A percentile compares a stretch with the other conserved stretches of the same genome.
Evolutionary conservation across 1,140 invertebrate genomes (phyloP).

Genomic region (Heliconius hewitsoni): DNA sequence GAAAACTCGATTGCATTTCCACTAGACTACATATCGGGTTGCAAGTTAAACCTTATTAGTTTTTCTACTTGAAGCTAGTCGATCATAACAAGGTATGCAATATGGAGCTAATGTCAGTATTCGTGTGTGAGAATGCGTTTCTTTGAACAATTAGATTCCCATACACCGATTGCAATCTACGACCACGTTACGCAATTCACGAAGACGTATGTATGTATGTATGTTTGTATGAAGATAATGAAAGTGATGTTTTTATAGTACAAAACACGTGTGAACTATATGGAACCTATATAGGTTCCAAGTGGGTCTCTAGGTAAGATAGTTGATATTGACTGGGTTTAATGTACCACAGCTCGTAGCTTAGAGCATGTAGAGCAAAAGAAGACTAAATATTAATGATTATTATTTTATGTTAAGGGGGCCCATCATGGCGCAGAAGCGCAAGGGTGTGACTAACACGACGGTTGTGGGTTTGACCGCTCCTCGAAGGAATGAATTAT

Average conservation of each 20-base stretch:
- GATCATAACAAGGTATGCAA: conserved; percentile 58
- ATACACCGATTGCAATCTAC: conserved; percentile 74
- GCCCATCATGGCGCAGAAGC: too few relatives aligned
- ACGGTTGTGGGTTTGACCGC: too few relatives aligned
- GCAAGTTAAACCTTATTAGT: conserved; percentile 40
- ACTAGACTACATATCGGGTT: background rate
- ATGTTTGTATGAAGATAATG: conserved; percentile 51
- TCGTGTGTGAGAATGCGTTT: conserved; percentile 73
- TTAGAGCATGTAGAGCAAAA: background rate
- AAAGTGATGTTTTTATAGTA: conserved; percentile 65
- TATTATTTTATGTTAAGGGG: background rate
- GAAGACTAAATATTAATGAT: background rate
- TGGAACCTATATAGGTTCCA: conserved; percentile 46
- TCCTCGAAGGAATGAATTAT: too few relatives aligned
- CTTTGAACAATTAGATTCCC: conserved; percentile 70
- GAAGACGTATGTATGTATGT: conserved; percentile 64
- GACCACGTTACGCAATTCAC: conserved; percentile 59
- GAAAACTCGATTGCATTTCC: background rate
- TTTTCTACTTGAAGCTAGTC: conserved; percentile 52
- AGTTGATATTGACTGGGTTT: conserved; percentile 20
- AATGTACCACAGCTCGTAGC: background rate
- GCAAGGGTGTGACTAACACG: too few relatives aligned
- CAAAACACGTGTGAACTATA: conserved; percentile 67
- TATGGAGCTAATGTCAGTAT: conserved; percentile 62
- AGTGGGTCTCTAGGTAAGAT: conserved; percentile 56